Evolutionary conservation across 2,888 invertebrate genomes (phyloP).

Genomic region (Sphecodes monilicornis): DNA sequence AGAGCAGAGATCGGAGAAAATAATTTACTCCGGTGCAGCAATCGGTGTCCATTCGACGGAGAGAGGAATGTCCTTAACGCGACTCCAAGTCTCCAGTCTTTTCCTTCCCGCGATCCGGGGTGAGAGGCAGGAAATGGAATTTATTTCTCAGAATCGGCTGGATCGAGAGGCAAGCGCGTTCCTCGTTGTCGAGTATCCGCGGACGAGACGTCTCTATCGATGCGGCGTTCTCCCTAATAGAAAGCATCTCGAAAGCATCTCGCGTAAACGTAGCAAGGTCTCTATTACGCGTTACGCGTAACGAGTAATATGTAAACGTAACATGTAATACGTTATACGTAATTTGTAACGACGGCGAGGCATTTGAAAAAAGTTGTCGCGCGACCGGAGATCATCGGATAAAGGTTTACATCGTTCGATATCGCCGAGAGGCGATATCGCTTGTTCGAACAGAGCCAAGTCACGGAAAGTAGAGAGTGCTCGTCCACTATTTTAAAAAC

Average conservation of each 20-base stretch:
- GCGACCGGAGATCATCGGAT: neutral
- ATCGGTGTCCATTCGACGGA: neutral
- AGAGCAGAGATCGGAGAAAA: neutral
- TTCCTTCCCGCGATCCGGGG: slow-evolving; percentile 5
- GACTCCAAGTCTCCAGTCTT: neutral
- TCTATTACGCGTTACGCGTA: too few species aligned
- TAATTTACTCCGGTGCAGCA: neutral
- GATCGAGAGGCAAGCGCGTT: neutral
- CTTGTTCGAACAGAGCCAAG: neutral
- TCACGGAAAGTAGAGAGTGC: neutral
- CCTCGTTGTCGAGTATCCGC: neutral
- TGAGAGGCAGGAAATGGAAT: slow-evolving; percentile 13
- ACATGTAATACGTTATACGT: neutral
- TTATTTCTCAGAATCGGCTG: slow-evolving; percentile 2
- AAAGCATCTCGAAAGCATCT: neutral
- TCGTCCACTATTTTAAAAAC: neutral
- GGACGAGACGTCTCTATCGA: neutral
- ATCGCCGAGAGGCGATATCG: neutral
- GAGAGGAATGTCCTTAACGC: slow-evolving; percentile 5
- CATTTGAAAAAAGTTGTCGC: neutral
- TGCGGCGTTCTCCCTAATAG: neutral
- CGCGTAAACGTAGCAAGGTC: neutral
- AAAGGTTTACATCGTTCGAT: neutral
- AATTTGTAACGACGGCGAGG: neutral
- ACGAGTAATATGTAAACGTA: neutral